Evolutionary conservation across 2,888 invertebrate genomes (phyloP), one percentile per base, ranked within the genome.

Genomic region (Tromatobia lineatoria): DNA sequence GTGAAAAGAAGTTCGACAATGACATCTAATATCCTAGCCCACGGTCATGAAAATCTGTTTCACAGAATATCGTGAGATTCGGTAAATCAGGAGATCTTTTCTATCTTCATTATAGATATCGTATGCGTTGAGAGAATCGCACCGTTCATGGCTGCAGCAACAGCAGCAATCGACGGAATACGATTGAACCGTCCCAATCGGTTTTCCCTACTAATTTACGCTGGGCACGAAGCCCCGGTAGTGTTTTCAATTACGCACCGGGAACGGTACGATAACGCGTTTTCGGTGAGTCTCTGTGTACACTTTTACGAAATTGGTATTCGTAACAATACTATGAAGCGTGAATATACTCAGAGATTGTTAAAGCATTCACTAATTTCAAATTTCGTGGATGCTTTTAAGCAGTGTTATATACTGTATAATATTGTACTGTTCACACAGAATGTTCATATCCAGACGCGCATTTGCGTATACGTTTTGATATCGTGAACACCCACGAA

Each of bases 401-500:
- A 38, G n/a, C 34, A 3, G 8, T 61, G 10, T 61, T 61, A 38
- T 25, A 57, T 6, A 23, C 15, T 25, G 23, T 11, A 52, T 38
- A 10, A 70, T 70, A 70, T 59, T n/a, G 59, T 15, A 6, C 29
- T 13, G 59, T 25, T 15, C 10, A 71, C 45, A 20, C 13, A 25
- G 25, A n/a, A 71, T 57, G 6, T 18, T 23, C 23, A 42, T 15
- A 38, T n/a, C 23, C 3, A n/a, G 7, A 88, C 86, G 81, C 73
- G 87, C 86, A 89, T 86, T 25, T 15, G 57, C n/a, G 86, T 84
- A 89, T 88, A 88, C 88, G 85, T 89, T 87, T 87, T 71, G 71
- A 57, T 84, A 79, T 81, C 59, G 66, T 64, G 42, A 74, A 59
- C 70, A 83, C 64, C 59, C 61, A 67, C 85, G 87, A 89, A 90